Base-by-base conservation (phyloP, 2,888 invertebrate species). In the Tetrapedia diversipes region DNA sequence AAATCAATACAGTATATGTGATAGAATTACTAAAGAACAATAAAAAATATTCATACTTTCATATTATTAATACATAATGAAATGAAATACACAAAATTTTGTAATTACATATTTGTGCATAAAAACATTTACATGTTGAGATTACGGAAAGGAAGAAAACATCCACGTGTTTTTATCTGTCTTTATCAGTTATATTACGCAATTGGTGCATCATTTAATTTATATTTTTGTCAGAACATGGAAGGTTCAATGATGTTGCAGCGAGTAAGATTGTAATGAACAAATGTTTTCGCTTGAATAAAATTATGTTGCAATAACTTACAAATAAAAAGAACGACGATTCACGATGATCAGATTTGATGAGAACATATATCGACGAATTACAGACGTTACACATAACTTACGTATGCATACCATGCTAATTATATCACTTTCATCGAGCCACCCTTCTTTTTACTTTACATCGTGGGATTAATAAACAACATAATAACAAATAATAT, bases 111-210 rank as follows among this genome's bases (percentile, higher is more conserved):
- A 60, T 45, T 37, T 2, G 19, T 16, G 0, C 32, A 34, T 32
- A 11, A 7, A 43, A 64, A 63, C 34, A 47, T 29, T 53, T 27
- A 45, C 2, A 51, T 2, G n/a, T n/a, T 45, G 27, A 65, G 47
- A 14, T 66, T 59, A 51, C 27, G n/a, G 10, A 19, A 68, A 73
- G 29, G 7, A 19, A 61, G 16, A 49, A 45, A 65, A 51, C 24
- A 19, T 39, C 37, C 51, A 47, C 73, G 43, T 83, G 57, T 84
- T 81, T 80, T 74, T 78, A n/a, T n/a, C 39, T 53, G 2, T 14
- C 19, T 41, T 76, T 78, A 81, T 81, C 81, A 34, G 27, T 64
- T 64, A 56, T 64, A 64, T 83, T 85, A 78, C 80, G 76, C 83
- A 82, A 84, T 45, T 69, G 49, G 34, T 45, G 19, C 51, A 73